phyloP scores from a whole-genome alignment of 2,888 invertebrate species.

The Hydroisotoma schaefferi region DNA sequence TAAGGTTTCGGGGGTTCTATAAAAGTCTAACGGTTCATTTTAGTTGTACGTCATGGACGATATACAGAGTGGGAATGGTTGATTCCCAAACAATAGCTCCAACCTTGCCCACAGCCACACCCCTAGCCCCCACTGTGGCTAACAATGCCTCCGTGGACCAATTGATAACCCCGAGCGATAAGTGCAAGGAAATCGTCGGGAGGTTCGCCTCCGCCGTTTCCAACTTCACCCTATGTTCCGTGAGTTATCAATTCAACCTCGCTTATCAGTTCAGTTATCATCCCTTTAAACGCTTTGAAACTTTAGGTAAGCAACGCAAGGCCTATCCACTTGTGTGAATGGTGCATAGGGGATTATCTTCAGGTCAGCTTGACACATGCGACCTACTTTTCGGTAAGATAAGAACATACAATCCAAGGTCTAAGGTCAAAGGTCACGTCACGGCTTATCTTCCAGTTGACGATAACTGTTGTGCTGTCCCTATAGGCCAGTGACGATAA shows the following conservation, averaged over 20 bases:
- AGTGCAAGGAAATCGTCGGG: constrained; percentile 42
- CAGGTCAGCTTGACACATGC: constrained; percentile 57
- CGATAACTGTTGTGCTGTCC: constrained; percentile 17
- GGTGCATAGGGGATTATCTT: constrained; percentile 59
- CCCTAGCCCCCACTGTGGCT: too few relatives aligned
- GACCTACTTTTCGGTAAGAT: constrained; percentile 50
- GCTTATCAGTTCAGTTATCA: neutral
- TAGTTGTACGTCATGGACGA: too few relatives aligned
- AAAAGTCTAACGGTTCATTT: too few relatives aligned
- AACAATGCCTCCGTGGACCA: constrained; percentile 37
- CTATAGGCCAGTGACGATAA: constrained; percentile 38
- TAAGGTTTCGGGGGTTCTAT: too few relatives aligned
- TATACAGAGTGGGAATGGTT: too few relatives aligned
- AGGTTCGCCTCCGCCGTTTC: constrained; percentile 59
- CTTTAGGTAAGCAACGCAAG: constrained; percentile 59
- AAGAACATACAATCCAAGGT: neutral
- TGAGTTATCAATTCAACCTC: neutral
- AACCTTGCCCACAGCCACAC: too few relatives aligned
- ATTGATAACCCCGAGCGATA: constrained; percentile 42
- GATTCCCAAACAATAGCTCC: too few relatives aligned
- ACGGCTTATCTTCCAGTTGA: too few relatives aligned
- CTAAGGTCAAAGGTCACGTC: neutral
- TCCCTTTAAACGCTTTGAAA: too few relatives aligned
- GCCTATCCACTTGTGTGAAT: constrained; percentile 62
- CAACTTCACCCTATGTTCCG: constrained; percentile 61